Evolutionary conservation across 2,888 invertebrate genomes (phyloP).

Genomic region (Pimpla rufipes): DNA sequence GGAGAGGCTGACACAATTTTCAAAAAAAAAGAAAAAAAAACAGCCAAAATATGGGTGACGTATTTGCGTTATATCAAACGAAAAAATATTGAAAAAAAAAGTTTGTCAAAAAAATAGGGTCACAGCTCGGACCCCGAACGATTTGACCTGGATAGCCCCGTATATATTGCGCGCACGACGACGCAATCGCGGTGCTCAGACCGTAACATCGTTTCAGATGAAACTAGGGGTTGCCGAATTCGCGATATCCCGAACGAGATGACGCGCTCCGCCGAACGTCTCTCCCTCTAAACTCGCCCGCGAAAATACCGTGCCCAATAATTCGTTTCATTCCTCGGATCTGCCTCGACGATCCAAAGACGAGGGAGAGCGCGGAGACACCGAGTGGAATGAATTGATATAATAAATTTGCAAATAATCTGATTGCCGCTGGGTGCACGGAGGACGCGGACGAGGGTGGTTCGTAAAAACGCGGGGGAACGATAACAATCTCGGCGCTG

Average conservation of each 20-base stretch:
- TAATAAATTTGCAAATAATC: slow-evolving; percentile 14
- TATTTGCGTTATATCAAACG: no score
- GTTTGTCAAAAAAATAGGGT: no score
- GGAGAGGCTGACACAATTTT: no score
- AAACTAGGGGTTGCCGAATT: slow-evolving; percentile 29
- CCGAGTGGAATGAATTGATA: slow-evolving; percentile 8
- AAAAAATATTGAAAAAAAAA: no score
- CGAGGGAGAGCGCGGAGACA: neutral
- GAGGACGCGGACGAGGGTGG: neutral
- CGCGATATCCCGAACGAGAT: slow-evolving; percentile 19
- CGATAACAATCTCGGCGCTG: slow-evolving; percentile 27
- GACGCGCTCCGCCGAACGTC: slow-evolving; percentile 7
- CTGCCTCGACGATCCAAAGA: neutral
- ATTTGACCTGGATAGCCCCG: neutral
- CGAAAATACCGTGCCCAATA: neutral
- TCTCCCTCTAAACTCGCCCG: neutral
- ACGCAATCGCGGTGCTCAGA: neutral
- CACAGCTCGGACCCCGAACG: no score
- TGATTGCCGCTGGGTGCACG: neutral
- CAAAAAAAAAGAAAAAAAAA: no score
- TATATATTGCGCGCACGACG: neutral
- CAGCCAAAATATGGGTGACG: no score
- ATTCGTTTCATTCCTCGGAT: slow-evolving; percentile 18
- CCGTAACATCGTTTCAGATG: slow-evolving; percentile 11
- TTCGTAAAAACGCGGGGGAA: neutral